phyloP scores from a whole-genome alignment of 30 jellyfish, hydroid and myxozoan genomes.

The Aurelia coerulea region DNA sequence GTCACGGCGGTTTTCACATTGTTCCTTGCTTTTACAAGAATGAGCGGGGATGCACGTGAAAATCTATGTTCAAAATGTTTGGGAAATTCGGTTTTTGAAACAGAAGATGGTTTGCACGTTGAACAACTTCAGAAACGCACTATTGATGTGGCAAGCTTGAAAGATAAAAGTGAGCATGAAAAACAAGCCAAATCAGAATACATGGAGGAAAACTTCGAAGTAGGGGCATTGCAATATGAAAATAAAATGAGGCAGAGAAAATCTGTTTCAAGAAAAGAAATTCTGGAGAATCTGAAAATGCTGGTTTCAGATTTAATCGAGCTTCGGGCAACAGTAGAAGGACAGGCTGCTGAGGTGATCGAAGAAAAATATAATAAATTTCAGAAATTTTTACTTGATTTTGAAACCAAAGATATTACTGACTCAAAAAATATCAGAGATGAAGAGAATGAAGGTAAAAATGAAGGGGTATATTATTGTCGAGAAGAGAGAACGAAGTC shows the following conservation, averaged over 20 bases:
- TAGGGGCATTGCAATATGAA: background rate
- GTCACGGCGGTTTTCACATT: too few species aligned
- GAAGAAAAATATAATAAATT: conserved; percentile 59
- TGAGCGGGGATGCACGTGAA: too few species aligned
- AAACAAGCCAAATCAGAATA: too few species aligned
- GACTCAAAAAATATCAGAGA: background rate
- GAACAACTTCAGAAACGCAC: too few species aligned
- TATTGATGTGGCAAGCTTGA: too few species aligned
- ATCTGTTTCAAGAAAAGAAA: conserved; percentile 6
- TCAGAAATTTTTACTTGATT: conserved; percentile 25
- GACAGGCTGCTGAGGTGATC: conserved; percentile 17
- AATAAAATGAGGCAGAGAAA: background rate
- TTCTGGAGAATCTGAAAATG: conserved; percentile 9
- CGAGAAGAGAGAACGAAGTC: conserved; percentile 22
- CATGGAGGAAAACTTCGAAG: too few species aligned
- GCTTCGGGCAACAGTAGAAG: conserved; percentile 30
- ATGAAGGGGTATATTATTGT: conserved; percentile 27
- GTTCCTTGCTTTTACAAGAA: too few species aligned
- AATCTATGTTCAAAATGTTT: too few species aligned
- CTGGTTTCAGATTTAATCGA: conserved; percentile 48
- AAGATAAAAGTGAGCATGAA: too few species aligned
- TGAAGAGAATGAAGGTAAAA: background rate
- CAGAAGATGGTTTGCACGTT: too few species aligned
- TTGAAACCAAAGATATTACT: background rate
- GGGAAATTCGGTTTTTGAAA: too few species aligned